These are phyloP conservation scores for Balearica regulorum DNA, from an alignment of 2,797 vertebrate genomes.

Conservation along the genomic window DNA sequence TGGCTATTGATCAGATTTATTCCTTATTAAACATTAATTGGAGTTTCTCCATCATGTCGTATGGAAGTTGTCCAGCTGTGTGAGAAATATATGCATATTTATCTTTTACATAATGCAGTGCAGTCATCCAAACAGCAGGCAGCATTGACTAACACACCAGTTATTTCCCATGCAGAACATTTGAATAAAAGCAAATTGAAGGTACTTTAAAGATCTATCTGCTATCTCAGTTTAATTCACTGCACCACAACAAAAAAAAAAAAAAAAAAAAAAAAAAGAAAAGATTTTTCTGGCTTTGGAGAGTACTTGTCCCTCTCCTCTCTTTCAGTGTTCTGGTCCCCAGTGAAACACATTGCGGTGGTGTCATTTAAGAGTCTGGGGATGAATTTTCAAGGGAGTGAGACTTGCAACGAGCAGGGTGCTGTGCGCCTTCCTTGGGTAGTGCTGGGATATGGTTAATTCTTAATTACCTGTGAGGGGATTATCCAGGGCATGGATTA, in stretches of 20 bases:
- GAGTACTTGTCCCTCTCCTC: not conserved
- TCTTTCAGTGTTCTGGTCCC: not conserved
- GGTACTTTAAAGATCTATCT: not conserved
- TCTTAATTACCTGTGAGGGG: not conserved
- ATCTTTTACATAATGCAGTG: not conserved
- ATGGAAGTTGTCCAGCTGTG: not conserved
- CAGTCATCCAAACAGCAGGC: not conserved
- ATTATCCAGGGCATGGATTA: not conserved
- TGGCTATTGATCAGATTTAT: not conserved
- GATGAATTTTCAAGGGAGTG: not conserved
- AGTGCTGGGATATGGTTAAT: not conserved
- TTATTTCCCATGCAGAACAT: not conserved
- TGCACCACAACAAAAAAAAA: not conserved
- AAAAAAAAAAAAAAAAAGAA: not conserved
- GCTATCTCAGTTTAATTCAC: not conserved
- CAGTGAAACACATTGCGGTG: not conserved
- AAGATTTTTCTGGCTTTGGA: not conserved
- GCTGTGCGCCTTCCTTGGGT: not conserved
- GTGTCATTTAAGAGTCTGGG: rapidly evolving
- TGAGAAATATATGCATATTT: not conserved
- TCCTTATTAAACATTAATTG: slow-evolving; percentile 26
- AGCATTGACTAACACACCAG: rapidly evolving
- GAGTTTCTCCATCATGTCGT: not conserved
- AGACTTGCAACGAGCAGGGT: not conserved
- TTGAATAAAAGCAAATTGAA: not conserved